Percentiles rank a stretch among this genome's conserved stretches.
phyloP scores from a whole-genome alignment of 2,888 invertebrate genomes.

The Mythimna impura region DNA sequence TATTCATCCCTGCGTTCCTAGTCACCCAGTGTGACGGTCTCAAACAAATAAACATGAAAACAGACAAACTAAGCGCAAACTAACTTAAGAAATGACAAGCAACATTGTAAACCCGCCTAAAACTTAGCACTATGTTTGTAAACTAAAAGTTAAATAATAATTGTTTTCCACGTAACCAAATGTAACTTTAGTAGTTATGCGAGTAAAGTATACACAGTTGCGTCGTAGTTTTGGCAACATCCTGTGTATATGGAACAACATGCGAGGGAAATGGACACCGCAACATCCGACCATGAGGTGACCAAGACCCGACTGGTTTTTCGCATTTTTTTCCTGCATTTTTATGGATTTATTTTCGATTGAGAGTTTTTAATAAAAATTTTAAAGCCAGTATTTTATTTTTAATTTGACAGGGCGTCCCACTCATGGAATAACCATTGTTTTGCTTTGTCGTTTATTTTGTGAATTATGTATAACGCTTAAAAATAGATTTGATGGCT shows the following conservation, averaged over 20 bases:
- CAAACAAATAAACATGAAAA: slow-evolving; percentile 18
- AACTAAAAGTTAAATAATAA: slow-evolving; percentile 75
- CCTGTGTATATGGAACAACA: slow-evolving; percentile 85
- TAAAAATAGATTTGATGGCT: slow-evolving; percentile 13
- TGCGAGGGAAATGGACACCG: slow-evolving; percentile 86
- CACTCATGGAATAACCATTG: slow-evolving; percentile 30
- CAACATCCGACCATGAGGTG: slow-evolving; percentile 84
- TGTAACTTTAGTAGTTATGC: slow-evolving; percentile 74
- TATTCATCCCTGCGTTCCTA: no score
- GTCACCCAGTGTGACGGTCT: no score
- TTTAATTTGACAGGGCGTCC: slow-evolving; percentile 46
- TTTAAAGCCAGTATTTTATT: slow-evolving; percentile 35
- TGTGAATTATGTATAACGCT: background rate
- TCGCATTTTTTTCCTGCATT: slow-evolving; percentile 57
- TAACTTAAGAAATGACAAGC: slow-evolving; percentile 56
- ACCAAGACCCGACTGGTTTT: slow-evolving; percentile 54
- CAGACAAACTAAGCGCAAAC: slow-evolving; percentile 30
- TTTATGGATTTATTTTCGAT: slow-evolving; percentile 59
- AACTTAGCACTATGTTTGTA: slow-evolving; percentile 67
- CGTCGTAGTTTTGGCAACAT: slow-evolving; percentile 87
- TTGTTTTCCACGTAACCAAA: slow-evolving; percentile 73
- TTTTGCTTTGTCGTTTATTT: slow-evolving; percentile 18
- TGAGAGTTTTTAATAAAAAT: slow-evolving; percentile 6
- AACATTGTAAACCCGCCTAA: slow-evolving; percentile 62
- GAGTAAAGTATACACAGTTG: slow-evolving; percentile 75